phyloP scores from a whole-genome alignment of 2,113 vertebrate genomes.

The Hydrochoerus hydrochaeris region DNA sequence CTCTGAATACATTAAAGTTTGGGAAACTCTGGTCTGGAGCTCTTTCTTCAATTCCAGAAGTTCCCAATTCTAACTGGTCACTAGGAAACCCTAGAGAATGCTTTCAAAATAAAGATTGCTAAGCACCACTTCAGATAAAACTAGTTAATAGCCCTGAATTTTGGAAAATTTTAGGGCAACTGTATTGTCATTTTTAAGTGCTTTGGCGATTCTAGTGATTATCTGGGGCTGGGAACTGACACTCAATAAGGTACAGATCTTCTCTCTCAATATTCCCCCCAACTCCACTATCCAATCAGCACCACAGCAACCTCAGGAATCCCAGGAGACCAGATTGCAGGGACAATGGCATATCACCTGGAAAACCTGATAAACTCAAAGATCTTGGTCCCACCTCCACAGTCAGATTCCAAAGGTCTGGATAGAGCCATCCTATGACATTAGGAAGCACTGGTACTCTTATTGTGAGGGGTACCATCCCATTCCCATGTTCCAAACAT shows the following conservation, averaged over 20 bases:
- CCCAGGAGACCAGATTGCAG: background rate
- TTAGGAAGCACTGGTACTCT: background rate
- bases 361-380: background rate
- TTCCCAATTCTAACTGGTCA: background rate
- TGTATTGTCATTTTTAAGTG: background rate
- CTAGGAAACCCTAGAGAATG: background rate
- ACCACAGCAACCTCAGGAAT: background rate
- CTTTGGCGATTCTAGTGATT: background rate
- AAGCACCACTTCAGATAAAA: background rate
- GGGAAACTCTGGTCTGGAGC: background rate
- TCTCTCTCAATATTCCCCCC: background rate
- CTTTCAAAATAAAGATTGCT: conserved; percentile 13
- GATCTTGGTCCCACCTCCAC: background rate
- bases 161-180: background rate
- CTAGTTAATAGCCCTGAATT: background rate
- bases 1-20: background rate
- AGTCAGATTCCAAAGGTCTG: background rate
- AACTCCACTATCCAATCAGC: background rate
- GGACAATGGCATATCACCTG: background rate
- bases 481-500: background rate
- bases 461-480: background rate
- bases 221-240: background rate
- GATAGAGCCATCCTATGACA: background rate
- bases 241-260: background rate
- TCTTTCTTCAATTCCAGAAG: background rate